Conservation (phyloP, 2,888 invertebrate species). For the Lasioglossum figueresi region DNA sequence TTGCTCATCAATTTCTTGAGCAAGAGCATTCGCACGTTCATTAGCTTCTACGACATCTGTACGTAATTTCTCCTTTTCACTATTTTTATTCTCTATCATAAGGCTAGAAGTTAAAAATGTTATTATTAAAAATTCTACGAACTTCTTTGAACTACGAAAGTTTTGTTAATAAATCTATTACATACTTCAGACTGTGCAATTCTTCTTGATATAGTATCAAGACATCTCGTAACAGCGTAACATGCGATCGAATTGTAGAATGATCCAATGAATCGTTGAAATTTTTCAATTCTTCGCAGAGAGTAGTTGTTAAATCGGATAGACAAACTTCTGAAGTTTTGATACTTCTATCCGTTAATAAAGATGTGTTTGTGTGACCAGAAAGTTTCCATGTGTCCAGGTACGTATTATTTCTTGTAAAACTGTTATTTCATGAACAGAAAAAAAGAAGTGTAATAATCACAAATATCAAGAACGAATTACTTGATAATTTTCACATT, state of each 20-base stretch:
- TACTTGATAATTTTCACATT: neutral
- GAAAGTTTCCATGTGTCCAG: conserved; percentile 90
- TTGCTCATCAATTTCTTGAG: conserved; percentile 96
- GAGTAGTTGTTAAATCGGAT: conserved; percentile 87
- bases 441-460: conserved; percentile 3
- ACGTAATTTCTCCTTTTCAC: conserved; percentile 92
- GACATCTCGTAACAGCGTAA: conserved; percentile 87
- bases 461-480: conserved; percentile 11
- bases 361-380: conserved; percentile 87
- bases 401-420: conserved; percentile 81
- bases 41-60: conserved; percentile 93
- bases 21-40: conserved; percentile 91
- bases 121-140: conserved; percentile 6
- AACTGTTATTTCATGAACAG: conserved; percentile 49
- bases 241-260: conserved; percentile 81
- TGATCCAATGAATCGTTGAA: conserved; percentile 82
- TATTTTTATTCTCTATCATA: conserved; percentile 87
- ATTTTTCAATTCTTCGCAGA: conserved; percentile 88
- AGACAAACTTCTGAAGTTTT: conserved; percentile 86
- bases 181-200: conserved; percentile 86
- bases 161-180: conserved; percentile 57
- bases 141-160: conserved; percentile 6
- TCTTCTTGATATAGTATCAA: conserved; percentile 89
- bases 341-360: conserved; percentile 90
- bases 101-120: conserved; percentile 77